Evolutionary conservation across 2,888 invertebrate species (phyloP).

Genomic region (Cheilosia grossa): DNA sequence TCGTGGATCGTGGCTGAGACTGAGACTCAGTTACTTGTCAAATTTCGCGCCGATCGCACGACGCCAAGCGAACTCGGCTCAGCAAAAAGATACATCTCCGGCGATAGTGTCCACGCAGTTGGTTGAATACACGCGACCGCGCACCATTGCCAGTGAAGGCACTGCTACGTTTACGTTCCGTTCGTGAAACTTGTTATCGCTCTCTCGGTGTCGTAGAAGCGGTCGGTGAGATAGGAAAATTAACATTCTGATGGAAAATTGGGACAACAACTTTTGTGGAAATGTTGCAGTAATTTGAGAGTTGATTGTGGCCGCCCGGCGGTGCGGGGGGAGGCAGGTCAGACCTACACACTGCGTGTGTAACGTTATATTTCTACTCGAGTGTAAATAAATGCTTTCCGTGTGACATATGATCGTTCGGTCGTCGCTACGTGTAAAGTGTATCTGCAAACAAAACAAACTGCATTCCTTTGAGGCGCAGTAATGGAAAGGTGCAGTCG

Average conservation of each 20-base stretch:
- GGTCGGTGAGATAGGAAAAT: conserved; percentile 61
- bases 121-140: neutral
- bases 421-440: conserved; percentile 50
- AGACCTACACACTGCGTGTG: conserved; percentile 51
- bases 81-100: conserved; percentile 7
- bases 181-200: conserved; percentile 71
- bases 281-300: conserved; percentile 73
- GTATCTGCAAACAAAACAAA: conserved; percentile 66
- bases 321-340: conserved; percentile 17
- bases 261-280: conserved; percentile 74
- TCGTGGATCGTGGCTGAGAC: neutral
- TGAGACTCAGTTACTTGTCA: conserved; percentile 51
- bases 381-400: conserved; percentile 70
- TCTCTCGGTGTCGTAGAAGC: conserved; percentile 36
- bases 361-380: conserved; percentile 60
- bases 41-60: conserved; percentile 48
- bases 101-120: conserved; percentile 44
- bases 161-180: conserved; percentile 21
- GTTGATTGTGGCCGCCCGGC: conserved; percentile 57
- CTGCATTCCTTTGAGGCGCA: conserved; percentile 62
- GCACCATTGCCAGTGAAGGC: neutral
- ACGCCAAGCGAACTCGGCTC: neutral
- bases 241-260: conserved; percentile 75
- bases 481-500: conserved; percentile 56
- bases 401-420: conserved; percentile 72